These are phyloP conservation scores for Sympetrum striolatum DNA, from an alignment of 2,888 invertebrate genomes.

Conservation along the genomic window DNA sequence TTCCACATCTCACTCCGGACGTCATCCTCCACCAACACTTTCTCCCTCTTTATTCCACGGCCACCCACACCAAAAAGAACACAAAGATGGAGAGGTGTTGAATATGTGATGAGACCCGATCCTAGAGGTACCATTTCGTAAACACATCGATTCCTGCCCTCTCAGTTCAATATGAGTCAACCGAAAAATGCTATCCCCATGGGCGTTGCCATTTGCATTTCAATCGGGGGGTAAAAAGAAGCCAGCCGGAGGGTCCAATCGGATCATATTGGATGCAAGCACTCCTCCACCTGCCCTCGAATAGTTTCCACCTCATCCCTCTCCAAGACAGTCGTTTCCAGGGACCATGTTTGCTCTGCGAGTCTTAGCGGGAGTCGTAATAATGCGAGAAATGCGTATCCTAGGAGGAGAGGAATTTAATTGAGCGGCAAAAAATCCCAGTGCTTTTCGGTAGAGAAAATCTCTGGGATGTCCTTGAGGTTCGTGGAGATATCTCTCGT, in stretches of 20 bases:
- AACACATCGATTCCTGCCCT: slow-evolving; percentile 9
- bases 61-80: not conserved
- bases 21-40: not conserved
- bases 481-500: too few relatives aligned
- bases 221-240: not conserved
- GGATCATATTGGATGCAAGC: not conserved
- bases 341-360: not conserved
- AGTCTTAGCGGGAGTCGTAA: not conserved
- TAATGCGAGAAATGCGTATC: not conserved
- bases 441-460: too few relatives aligned
- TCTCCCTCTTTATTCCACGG: not conserved
- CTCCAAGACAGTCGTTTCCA: not conserved
- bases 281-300: not conserved
- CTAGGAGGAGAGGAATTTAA: not conserved
- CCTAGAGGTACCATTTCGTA: slow-evolving; percentile 27
- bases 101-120: slow-evolving; percentile 37
- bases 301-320: not conserved
- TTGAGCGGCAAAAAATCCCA: too few relatives aligned
- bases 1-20: not conserved
- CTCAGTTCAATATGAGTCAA: slow-evolving; percentile 36
- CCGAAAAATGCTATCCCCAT: slow-evolving; percentile 13
- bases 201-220: slow-evolving; percentile 30
- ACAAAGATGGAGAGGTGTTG: not conserved
- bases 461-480: too few relatives aligned
- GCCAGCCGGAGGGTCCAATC: not conserved